phyloP scores from a whole-genome alignment of 2,888 invertebrate genomes.

The Xanthia icteritia region DNA sequence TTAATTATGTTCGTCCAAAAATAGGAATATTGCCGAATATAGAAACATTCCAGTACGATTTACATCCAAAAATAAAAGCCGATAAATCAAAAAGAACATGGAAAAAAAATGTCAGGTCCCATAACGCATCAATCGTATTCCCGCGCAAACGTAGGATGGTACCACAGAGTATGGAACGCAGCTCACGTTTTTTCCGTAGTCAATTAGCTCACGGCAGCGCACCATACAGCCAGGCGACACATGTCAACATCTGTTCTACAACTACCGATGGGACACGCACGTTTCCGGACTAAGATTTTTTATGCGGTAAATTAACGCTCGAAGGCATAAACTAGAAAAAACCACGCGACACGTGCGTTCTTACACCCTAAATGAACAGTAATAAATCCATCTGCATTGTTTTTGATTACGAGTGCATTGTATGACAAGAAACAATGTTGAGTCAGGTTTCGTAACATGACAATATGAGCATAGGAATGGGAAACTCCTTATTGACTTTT shows the following conservation, averaged over 20 bases:
- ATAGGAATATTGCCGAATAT: conserved; percentile 25
- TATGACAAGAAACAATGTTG: conserved; percentile 30
- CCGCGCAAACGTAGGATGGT: conserved; percentile 68
- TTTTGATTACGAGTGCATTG: conserved; percentile 50
- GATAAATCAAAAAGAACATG: conserved; percentile 56
- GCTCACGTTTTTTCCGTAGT: conserved; percentile 83
- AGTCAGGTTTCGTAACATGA: conserved; percentile 7
- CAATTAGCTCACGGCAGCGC: conserved; percentile 84
- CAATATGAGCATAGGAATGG: neutral
- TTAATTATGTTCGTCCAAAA: conserved; percentile 24
- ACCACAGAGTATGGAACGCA: conserved; percentile 64
- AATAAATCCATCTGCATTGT: conserved; percentile 59
- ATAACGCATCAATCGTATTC: conserved; percentile 72
- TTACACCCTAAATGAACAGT: conserved; percentile 67
- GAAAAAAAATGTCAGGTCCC: conserved; percentile 63
- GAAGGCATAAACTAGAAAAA: conserved; percentile 75
- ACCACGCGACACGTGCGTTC: conserved; percentile 72
- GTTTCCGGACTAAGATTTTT: conserved; percentile 87
- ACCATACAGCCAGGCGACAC: conserved; percentile 80
- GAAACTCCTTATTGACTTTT: neutral
- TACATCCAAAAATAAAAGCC: conserved; percentile 42
- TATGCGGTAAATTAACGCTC: conserved; percentile 83
- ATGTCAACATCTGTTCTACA: conserved; percentile 89
- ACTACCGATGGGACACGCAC: conserved; percentile 83
- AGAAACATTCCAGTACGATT: conserved; percentile 34